phyloP scores from a whole-genome alignment of 2,797 vertebrate genomes.

The Pantherophis vulpinus region DNA sequence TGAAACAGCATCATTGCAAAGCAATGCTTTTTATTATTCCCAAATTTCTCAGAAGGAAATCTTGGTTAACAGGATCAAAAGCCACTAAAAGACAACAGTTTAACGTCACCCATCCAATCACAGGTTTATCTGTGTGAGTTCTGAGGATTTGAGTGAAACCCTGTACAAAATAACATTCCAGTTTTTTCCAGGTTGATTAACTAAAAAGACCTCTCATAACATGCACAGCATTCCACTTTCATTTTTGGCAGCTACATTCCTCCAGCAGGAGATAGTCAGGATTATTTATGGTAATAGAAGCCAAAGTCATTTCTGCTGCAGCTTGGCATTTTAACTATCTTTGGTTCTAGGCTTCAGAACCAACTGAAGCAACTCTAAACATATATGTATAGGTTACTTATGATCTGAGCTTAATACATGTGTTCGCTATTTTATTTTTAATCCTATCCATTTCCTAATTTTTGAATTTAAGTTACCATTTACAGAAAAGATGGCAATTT shows the following conservation, averaged over 20 bases:
- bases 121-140: neutral
- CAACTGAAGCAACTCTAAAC: neutral
- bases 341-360: neutral
- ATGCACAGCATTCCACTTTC: neutral
- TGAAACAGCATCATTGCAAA: neutral
- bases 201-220: neutral
- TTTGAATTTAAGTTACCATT: neutral
- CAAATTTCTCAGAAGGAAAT: neutral
- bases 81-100: neutral
- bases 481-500: neutral
- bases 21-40: neutral
- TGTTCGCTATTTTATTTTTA: neutral
- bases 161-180: neutral
- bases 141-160: neutral
- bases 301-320: neutral
- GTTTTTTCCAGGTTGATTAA: neutral
- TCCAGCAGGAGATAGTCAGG: neutral
- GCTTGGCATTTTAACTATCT: neutral
- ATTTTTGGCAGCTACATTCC: neutral
- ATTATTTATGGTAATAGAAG: neutral
- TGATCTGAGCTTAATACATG: neutral
- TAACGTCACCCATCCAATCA: neutral
- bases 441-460: neutral
- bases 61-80: neutral
- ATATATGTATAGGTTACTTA: neutral